These are phyloP conservation scores for Drosophila bocqueti DNA, from an alignment of 1,140 invertebrate genomes.

Conservation along the genomic window DNA sequence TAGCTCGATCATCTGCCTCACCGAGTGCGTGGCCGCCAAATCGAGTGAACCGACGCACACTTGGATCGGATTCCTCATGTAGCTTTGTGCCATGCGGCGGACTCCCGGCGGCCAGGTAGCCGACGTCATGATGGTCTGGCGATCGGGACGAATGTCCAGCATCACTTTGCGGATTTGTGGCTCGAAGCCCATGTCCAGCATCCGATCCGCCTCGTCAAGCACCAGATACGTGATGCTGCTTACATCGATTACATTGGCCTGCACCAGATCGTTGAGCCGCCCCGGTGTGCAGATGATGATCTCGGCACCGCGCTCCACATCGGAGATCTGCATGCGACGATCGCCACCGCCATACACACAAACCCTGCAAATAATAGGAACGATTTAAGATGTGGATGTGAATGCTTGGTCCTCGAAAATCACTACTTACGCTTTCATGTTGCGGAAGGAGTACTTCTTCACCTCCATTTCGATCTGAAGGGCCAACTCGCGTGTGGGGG, in stretches of 20 bases:
- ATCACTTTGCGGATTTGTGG: conserved; percentile 94
- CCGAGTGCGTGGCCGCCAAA: conserved; percentile 92
- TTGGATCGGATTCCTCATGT: conserved; percentile 95
- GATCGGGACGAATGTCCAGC: conserved; percentile 91
- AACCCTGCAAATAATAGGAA: conserved; percentile 86
- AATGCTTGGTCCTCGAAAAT: neutral
- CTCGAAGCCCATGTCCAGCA: conserved; percentile 94
- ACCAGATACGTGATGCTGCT: conserved; percentile 93
- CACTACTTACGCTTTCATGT: conserved; percentile 90
- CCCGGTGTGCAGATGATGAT: conserved; percentile 96
- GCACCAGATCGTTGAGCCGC: conserved; percentile 92
- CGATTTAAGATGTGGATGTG: neutral
- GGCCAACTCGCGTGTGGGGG: conserved; percentile 96
- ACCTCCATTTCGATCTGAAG: conserved; percentile 96
- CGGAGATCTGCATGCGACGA: conserved; percentile 90
- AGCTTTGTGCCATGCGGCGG: conserved; percentile 91
- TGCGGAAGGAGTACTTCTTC: conserved; percentile 93
- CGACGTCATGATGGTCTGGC: conserved; percentile 94
- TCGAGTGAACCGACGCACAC: conserved; percentile 95
- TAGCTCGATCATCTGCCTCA: conserved; percentile 91
- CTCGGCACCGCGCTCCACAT: conserved; percentile 90
- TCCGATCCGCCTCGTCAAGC: conserved; percentile 96
- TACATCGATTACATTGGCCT: conserved; percentile 89
- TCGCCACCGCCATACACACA: conserved; percentile 95
- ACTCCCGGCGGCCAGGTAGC: conserved; percentile 96